Conservation (phyloP, 2,888 invertebrate genomes). For the Thumatha senex region DNA sequence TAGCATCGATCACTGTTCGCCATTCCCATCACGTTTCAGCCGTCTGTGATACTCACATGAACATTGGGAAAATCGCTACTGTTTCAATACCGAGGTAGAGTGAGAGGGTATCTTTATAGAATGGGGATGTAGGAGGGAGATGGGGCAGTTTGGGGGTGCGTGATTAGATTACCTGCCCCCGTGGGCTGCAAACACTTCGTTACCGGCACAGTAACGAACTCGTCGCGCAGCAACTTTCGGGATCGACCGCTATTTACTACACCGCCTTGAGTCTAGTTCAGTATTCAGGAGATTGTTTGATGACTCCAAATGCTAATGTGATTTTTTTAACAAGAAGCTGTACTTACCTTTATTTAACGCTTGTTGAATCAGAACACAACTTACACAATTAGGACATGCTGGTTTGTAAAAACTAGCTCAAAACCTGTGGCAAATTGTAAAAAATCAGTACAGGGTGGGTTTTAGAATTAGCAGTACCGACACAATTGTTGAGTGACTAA, state of each 20-base stretch:
- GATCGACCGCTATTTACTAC: slow-evolving; percentile 29
- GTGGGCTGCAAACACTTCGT: slow-evolving; percentile 78
- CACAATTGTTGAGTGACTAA: too few relatives aligned
- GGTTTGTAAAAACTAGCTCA: too few relatives aligned
- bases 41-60: slow-evolving; percentile 73
- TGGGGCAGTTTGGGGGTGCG: slow-evolving; percentile 27
- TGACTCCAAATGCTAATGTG: neutral
- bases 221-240: slow-evolving; percentile 26
- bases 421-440: too few relatives aligned
- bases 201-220: slow-evolving; percentile 63
- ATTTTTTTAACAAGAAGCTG: neutral
- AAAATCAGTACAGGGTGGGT: too few relatives aligned
- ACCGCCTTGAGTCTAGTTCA: slow-evolving; percentile 20
- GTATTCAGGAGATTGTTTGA: slow-evolving; percentile 8
- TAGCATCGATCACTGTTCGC: slow-evolving; percentile 29
- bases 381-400: too few relatives aligned
- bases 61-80: slow-evolving; percentile 66
- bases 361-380: neutral
- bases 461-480: too few relatives aligned
- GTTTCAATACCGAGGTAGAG: slow-evolving; percentile 34
- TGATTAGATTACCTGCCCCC: slow-evolving; percentile 79
- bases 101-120: neutral
- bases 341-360: neutral
- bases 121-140: slow-evolving; percentile 15
- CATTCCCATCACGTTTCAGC: slow-evolving; percentile 39